phyloP scores from a whole-genome alignment of 1,140 invertebrate species.

The Meloidogyne hapla region DNA sequence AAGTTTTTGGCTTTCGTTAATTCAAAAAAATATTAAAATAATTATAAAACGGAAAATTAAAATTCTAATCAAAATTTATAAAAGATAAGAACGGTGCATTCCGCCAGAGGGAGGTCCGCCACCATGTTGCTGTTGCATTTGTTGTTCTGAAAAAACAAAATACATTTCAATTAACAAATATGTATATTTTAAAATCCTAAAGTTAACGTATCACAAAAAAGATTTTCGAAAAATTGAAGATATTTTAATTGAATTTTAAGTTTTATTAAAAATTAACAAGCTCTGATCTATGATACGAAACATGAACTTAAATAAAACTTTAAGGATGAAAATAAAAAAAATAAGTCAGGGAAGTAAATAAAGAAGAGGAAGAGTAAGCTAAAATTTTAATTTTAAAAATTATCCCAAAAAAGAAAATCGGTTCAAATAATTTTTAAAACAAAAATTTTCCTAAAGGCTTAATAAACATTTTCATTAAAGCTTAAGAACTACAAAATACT shows the following conservation, averaged over 20 bases:
- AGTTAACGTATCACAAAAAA: neutral
- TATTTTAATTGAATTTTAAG: neutral
- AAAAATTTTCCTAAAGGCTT: too few species aligned
- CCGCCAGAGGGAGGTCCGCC: neutral
- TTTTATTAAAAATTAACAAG: too few species aligned
- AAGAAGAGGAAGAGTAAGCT: neutral
- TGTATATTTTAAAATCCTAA: neutral
- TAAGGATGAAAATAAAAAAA: neutral
- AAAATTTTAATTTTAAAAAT: too few species aligned
- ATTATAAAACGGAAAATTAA: too few species aligned
- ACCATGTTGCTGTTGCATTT: neutral
- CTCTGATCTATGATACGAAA: neutral
- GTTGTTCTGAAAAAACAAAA: slow-evolving; percentile 25
- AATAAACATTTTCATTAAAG: neutral
- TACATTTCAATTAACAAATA: neutral
- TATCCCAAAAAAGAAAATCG: too few species aligned
- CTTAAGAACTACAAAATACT: neutral
- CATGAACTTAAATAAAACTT: neutral
- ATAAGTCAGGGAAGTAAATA: neutral
- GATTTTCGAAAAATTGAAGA: neutral
- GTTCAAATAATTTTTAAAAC: too few species aligned
- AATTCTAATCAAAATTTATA: too few species aligned
- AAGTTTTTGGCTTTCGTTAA: too few species aligned
- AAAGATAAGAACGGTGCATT: neutral
- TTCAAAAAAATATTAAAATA: too few species aligned